Conservation (phyloP, 2,113 vertebrate genomes). For the Chunga burmeisteri region DNA sequence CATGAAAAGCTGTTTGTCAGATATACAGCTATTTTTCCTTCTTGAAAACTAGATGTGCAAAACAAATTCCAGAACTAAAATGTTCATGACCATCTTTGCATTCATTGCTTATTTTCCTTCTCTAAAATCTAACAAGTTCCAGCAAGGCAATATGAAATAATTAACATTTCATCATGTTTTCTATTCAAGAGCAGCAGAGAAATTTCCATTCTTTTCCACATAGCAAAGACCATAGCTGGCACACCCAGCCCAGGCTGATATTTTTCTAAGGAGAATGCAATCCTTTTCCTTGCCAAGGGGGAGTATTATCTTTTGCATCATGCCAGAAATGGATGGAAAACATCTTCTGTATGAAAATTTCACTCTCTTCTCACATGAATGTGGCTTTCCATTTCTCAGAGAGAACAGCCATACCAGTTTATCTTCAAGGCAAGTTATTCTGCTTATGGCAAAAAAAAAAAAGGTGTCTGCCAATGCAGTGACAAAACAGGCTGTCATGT, state of each 20-base stretch:
- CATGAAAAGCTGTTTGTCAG: background rate
- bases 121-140: background rate
- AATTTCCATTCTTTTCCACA: background rate
- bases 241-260: background rate
- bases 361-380: background rate
- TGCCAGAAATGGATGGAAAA: background rate
- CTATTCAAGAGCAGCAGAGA: background rate
- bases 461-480: accelerated
- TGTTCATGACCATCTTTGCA: background rate
- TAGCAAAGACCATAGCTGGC: background rate
- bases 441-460: background rate
- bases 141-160: background rate
- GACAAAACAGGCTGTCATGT: background rate
- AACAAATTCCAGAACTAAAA: background rate
- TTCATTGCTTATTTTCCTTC: background rate
- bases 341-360: background rate
- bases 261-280: background rate
- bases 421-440: background rate
- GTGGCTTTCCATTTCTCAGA: background rate
- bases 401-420: background rate
- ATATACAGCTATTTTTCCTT: background rate
- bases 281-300: background rate
- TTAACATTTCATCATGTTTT: background rate
- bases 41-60: background rate
- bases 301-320: background rate